Evolutionary conservation across 2,113 vertebrate genomes (phyloP), one percentile per base, ranked within the genome.

Genomic region (Nerophis lumbriciformis): DNA sequence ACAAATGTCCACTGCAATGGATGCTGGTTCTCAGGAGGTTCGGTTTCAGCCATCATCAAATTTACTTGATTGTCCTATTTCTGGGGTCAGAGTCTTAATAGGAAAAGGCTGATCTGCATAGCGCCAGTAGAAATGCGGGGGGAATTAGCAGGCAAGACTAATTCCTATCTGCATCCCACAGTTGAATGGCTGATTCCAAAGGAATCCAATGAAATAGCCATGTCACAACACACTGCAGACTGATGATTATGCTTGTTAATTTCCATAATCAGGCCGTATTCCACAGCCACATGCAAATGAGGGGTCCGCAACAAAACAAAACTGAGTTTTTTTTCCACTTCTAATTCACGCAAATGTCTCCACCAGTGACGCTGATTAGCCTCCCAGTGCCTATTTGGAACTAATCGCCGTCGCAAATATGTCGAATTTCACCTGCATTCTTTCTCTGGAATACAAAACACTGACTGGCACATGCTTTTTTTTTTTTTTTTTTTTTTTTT

Each of bases 21-120:
- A 4, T 28, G 28, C 28, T 28, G 28, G 28, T 28, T 28, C 28
- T 28, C 28, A 3, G 28, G 28, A 28, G 28, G 28, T 28, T 28
- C 1, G 3, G 4, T 28, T 28, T 4, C 28, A 28, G 28, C 28
- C 28, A 28, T 28, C 28, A 28, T 28, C 61, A 55, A 48, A 82
- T 75, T 61, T 50, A 78, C 11, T 38, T 8, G 56, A 72, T 68
- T 75, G 62, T 68, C 81, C 76, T 56, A 60, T 59, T 81, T 82
- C 75, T 80, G 73, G 81, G 81, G 76, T 79, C 77, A 76, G 66
- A 39, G 69, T 61, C 69, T 72, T 81, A 55, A 80, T 80, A 2
- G 75, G 67, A 67, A 81, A 55, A 44, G 69, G 52, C 52, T 61
- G 68, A 79, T 82, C 73, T n/a, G 12, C 50, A 68, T 44, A 53